Conservation (phyloP, 2,113 vertebrate species). For the Grus americana region DNA sequence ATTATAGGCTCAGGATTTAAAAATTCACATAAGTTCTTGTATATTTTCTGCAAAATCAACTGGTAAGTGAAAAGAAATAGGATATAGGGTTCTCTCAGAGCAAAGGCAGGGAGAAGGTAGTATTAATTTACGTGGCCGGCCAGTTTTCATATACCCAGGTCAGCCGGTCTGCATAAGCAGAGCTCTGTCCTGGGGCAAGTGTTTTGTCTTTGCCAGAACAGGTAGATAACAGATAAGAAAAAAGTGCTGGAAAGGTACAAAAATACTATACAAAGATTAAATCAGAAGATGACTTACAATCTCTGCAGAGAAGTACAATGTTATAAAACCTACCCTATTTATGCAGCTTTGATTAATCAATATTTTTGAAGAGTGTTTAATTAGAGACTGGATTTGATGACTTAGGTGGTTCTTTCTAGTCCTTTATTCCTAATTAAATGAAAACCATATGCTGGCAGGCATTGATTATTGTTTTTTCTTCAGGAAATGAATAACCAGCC, state of each 20-base stretch:
- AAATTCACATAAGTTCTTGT: background rate
- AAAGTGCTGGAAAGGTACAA: background rate
- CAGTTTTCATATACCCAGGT: background rate
- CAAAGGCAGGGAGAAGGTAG: background rate
- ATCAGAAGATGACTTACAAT: background rate
- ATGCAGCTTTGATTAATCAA: conserved; percentile 20
- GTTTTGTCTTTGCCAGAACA: background rate
- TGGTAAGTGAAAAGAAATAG: background rate
- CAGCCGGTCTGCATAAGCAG: background rate
- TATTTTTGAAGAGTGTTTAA: conserved; percentile 42
- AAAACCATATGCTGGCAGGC: conserved; percentile 15
- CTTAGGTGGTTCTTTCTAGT: background rate
- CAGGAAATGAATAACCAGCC: conserved; percentile 52
- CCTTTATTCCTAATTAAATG: conserved; percentile 15
- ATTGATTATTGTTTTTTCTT: conserved; percentile 53
- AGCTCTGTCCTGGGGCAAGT: background rate
- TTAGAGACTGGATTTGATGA: conserved; percentile 11
- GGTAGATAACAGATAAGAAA: background rate
- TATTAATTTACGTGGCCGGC: background rate
- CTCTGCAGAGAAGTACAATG: background rate
- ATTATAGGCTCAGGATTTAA: background rate
- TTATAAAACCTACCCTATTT: background rate
- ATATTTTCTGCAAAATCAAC: background rate
- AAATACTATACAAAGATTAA: background rate
- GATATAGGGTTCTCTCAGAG: background rate